These are phyloP conservation scores for Ecliptopera silaceata DNA, from an alignment of 2,888 invertebrate genomes.

Conservation along the genomic window DNA sequence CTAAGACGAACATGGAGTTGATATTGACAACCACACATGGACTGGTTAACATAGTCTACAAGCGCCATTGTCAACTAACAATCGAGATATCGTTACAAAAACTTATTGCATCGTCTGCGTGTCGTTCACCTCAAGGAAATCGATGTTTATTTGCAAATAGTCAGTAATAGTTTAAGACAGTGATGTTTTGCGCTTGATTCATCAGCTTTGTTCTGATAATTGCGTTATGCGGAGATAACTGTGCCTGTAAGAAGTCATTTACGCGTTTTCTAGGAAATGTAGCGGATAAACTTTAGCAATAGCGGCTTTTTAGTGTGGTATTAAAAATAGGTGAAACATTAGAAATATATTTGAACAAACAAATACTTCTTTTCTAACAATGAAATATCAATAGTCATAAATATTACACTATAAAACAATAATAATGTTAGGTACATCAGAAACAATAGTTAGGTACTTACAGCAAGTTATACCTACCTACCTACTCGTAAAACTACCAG, in stretches of 20 bases:
- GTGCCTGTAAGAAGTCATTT: conserved; percentile 11
- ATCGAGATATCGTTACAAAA: conserved; percentile 54
- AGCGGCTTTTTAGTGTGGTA: too few relatives aligned
- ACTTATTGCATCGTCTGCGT: conserved; percentile 39
- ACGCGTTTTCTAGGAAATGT: conserved; percentile 2
- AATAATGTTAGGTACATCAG: too few relatives aligned
- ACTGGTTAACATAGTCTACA: conserved; percentile 42
- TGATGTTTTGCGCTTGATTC: conserved; percentile 40
- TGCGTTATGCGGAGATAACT: conserved; percentile 15
- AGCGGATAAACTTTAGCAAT: neutral
- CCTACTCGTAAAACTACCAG: neutral
- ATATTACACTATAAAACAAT: too few relatives aligned
- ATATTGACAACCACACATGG: conserved; percentile 25
- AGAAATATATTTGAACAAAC: too few relatives aligned
- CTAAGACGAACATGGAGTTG: conserved; percentile 17
- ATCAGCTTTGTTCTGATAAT: conserved; percentile 36
- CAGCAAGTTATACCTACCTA: too few relatives aligned
- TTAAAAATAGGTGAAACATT: too few relatives aligned
- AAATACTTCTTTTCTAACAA: too few relatives aligned
- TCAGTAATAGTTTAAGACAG: conserved; percentile 26
- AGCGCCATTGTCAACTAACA: conserved; percentile 55
- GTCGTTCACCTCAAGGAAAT: conserved; percentile 67
- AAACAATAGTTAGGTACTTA: too few relatives aligned
- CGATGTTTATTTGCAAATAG: conserved; percentile 48
- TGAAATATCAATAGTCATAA: too few relatives aligned